phyloP scores from a whole-genome alignment of 2,888 invertebrate species.

The Branchellion lobata region DNA sequence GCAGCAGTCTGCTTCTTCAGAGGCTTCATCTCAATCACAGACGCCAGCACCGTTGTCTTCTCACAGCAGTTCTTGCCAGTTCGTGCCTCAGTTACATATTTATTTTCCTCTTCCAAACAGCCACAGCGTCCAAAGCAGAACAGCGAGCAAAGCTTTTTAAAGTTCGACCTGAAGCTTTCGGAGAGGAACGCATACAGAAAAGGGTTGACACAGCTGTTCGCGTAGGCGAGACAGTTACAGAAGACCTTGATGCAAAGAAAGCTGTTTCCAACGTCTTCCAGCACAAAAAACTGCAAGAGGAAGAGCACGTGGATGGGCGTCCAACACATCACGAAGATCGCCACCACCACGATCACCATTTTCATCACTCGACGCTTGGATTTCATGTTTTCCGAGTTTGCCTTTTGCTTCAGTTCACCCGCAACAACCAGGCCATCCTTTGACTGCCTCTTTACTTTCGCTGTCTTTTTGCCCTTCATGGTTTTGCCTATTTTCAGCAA shows the following conservation, averaged over 20 bases:
- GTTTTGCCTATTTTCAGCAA: conserved; percentile 24
- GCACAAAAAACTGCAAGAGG: conserved; percentile 76
- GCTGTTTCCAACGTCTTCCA: conserved; percentile 66
- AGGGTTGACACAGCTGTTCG: conserved; percentile 91
- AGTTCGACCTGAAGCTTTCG: conserved; percentile 88
- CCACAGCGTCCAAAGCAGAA: background rate
- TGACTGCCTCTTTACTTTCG: background rate
- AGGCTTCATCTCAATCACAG: too few relatives aligned
- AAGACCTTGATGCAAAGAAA: conserved; percentile 64
- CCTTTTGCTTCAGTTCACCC: conserved; percentile 46
- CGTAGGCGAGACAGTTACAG: conserved; percentile 71
- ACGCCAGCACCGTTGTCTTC: too few relatives aligned
- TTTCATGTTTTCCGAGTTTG: conserved; percentile 76
- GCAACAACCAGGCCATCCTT: background rate
- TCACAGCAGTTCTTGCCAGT: too few relatives aligned
- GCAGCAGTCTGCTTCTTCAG: too few relatives aligned
- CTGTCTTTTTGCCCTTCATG: conserved; percentile 1
- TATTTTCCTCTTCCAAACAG: background rate
- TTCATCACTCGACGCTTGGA: conserved; percentile 85
- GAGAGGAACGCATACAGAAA: conserved; percentile 90
- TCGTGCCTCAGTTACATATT: too few relatives aligned
- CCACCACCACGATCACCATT: conserved; percentile 86
- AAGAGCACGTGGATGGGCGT: conserved; percentile 80
- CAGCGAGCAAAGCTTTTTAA: conserved; percentile 71
- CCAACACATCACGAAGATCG: conserved; percentile 91